These are phyloP conservation scores for Muntiacus reevesi DNA, from an alignment of 2,113 vertebrate genomes.

Conservation along the genomic window DNA sequence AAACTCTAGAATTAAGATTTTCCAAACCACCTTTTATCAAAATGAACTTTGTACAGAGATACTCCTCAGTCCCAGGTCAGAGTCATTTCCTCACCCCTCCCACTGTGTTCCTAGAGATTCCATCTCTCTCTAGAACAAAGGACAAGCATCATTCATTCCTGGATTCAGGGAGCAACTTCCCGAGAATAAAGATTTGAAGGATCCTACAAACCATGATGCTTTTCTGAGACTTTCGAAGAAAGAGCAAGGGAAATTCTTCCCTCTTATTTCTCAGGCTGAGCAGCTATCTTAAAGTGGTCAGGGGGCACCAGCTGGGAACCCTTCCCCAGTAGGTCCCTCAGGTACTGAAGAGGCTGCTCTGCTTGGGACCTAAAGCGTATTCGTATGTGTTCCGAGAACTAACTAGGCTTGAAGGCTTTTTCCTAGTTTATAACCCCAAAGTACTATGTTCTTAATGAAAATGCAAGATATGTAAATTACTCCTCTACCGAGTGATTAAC, in stretches of 20 bases:
- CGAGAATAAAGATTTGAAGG: background rate
- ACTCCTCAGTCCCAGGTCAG: background rate
- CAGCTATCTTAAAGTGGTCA: background rate
- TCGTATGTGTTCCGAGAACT: background rate
- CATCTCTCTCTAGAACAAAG: background rate
- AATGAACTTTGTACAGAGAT: background rate
- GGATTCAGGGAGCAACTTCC: background rate
- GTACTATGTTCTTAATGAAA: background rate
- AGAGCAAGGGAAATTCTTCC: background rate
- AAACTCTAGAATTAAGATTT: background rate
- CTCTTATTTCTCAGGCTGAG: background rate
- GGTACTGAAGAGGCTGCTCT: too few species aligned
- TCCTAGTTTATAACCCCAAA: background rate
- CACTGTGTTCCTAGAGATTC: background rate
- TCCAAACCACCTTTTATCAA: background rate
- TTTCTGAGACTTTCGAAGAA: background rate
- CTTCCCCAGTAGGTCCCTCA: background rate
- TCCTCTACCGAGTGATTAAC: background rate
- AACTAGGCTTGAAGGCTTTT: background rate
- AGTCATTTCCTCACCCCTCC: background rate
- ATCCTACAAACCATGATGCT: background rate
- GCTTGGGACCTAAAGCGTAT: background rate
- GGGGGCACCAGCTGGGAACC: rapidly evolving
- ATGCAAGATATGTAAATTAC: background rate
- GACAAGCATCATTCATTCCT: background rate